Evolutionary conservation across 2,888 invertebrate species (phyloP).

Genomic region (Erannis defoliaria): DNA sequence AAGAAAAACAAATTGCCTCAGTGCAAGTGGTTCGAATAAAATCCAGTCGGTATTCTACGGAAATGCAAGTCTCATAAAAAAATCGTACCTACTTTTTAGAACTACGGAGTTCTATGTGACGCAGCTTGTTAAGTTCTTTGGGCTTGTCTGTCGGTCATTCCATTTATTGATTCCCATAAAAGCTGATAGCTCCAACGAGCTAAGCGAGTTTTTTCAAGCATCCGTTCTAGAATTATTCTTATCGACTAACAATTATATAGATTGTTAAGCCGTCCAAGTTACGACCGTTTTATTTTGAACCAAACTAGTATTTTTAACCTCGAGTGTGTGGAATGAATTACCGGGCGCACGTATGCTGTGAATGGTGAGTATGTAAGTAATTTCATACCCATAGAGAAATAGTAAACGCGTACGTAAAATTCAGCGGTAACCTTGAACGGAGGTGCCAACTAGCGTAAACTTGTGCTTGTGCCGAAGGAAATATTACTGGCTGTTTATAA

Average conservation of each 20-base stretch:
- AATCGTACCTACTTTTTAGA: slow-evolving; percentile 8
- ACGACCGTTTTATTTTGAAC: slow-evolving; percentile 50
- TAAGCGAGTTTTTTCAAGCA: slow-evolving; percentile 38
- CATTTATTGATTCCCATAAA: slow-evolving; percentile 45
- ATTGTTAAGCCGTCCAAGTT: slow-evolving; percentile 27
- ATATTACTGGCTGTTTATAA: slow-evolving; percentile 63
- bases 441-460: slow-evolving; percentile 62
- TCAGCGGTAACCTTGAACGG: slow-evolving; percentile 62
- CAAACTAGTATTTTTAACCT: slow-evolving; percentile 52
- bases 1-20: neutral
- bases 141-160: slow-evolving; percentile 34
- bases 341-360: slow-evolving; percentile 52
- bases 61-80: slow-evolving; percentile 17
- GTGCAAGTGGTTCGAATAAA: neutral
- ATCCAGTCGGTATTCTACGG: slow-evolving; percentile 10
- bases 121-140: slow-evolving; percentile 8
- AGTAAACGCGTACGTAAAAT: slow-evolving; percentile 65
- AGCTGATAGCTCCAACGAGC: slow-evolving; percentile 34
- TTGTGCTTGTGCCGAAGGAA: slow-evolving; percentile 51
- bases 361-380: slow-evolving; percentile 61
- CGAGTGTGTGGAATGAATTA: slow-evolving; percentile 50
- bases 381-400: slow-evolving; percentile 58
- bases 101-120: slow-evolving; percentile 13
- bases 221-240: slow-evolving; percentile 38
- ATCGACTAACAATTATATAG: slow-evolving; percentile 35